These are phyloP conservation scores for Eufriesea mexicana DNA, from an alignment of 1,140 invertebrate genomes.

Conservation along the genomic window DNA sequence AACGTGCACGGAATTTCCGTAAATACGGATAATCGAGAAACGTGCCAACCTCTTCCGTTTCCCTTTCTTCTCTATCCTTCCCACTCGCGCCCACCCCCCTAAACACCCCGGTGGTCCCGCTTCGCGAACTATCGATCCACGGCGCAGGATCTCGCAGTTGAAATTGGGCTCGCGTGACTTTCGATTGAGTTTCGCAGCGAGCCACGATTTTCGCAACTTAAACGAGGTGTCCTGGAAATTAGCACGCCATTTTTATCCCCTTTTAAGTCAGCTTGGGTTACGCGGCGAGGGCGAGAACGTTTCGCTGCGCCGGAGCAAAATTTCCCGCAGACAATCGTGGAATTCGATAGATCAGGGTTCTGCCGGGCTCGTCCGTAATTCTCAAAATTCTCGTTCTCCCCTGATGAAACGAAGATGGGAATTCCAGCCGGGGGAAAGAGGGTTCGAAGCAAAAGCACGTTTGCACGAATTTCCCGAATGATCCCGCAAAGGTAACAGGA, in stretches of 20 bases:
- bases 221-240: neutral
- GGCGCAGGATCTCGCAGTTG: neutral
- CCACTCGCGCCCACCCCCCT: too few species aligned
- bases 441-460: neutral
- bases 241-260: neutral
- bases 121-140: constrained; percentile 26
- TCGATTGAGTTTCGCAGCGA: neutral
- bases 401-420: neutral
- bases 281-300: too few species aligned
- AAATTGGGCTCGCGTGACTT: neutral
- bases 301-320: too few species aligned
- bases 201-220: neutral
- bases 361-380: neutral
- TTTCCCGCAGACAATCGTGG: neutral
- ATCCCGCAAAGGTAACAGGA: constrained; percentile 26
- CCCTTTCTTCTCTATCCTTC: constrained; percentile 9
- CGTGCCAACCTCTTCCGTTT: constrained; percentile 49
- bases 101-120: neutral
- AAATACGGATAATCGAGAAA: constrained; percentile 72
- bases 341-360: neutral
- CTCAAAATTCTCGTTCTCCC: neutral
- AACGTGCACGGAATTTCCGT: constrained; percentile 76
- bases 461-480: constrained; percentile 39
- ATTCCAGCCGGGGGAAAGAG: neutral
- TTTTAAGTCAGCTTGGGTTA: too few species aligned